A percentile compares a stretch with the other conserved stretches of the same genome.
phyloP scores from a whole-genome alignment of 1,140 invertebrate genomes.

The Tetragonula clypearis region DNA sequence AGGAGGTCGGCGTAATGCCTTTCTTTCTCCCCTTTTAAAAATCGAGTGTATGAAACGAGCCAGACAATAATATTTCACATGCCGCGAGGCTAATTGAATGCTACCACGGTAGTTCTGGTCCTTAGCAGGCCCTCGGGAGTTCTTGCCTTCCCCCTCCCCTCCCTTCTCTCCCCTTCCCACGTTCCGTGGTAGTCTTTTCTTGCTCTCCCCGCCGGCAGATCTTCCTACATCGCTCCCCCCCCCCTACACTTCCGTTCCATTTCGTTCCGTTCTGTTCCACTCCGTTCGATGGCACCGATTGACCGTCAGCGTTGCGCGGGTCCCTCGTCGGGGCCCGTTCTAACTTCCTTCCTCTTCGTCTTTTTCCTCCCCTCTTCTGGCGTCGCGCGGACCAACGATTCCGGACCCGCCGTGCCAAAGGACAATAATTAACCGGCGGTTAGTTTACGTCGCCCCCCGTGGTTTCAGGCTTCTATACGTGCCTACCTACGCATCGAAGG shows the following conservation, averaged over 20 bases:
- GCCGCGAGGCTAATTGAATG: slow-evolving; percentile 81
- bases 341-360: not conserved
- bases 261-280: slow-evolving; percentile 23
- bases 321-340: not conserved
- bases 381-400: slow-evolving; percentile 46
- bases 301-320: slow-evolving; percentile 39
- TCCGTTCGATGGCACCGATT: slow-evolving; percentile 37
- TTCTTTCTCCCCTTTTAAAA: slow-evolving; percentile 71
- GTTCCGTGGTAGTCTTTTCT: not conserved
- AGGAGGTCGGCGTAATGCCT: slow-evolving; percentile 68
- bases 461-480: slow-evolving; percentile 56
- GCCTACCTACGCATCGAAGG: slow-evolving; percentile 50
- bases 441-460: slow-evolving; percentile 77
- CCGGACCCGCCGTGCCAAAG: slow-evolving; percentile 59
- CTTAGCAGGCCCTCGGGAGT: slow-evolving; percentile 63
- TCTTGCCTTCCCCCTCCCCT: slow-evolving; percentile 9
- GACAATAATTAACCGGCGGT: slow-evolving; percentile 79
- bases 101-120: slow-evolving; percentile 79
- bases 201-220: not conserved
- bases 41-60: slow-evolving; percentile 67
- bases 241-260: not conserved
- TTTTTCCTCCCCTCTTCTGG: not conserved
- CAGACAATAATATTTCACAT: slow-evolving; percentile 80
- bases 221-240: slow-evolving; percentile 1
- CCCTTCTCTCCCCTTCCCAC: not conserved